A percentile compares a stretch with the other conserved stretches of the same genome.
These are phyloP conservation scores for Chamaea fasciata DNA, from an alignment of 2,113 vertebrate genomes.

Conservation along the genomic window DNA sequence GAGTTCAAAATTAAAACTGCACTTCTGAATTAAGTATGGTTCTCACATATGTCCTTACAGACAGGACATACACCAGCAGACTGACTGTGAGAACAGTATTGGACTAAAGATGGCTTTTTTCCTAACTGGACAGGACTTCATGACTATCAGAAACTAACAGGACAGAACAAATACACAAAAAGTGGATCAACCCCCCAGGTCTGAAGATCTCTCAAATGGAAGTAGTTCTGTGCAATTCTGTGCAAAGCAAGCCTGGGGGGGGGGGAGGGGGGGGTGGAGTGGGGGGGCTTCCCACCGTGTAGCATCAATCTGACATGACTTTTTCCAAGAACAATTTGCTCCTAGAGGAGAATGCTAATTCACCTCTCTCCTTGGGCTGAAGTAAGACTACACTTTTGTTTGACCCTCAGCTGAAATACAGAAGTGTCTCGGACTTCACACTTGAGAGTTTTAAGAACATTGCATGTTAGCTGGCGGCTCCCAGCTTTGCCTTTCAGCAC, in stretches of 20 bases:
- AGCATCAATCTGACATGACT: neutral
- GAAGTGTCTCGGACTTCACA: neutral
- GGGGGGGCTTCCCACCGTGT: neutral
- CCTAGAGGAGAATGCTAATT: neutral
- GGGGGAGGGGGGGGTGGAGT: accelerated
- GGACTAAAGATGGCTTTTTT: neutral
- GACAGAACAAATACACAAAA: neutral
- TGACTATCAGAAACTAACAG: neutral
- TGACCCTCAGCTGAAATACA: neutral
- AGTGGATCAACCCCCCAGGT: neutral
- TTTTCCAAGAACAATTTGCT: neutral
- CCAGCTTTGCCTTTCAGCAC: neutral
- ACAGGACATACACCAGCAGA: neutral
- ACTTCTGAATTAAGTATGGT: neutral
- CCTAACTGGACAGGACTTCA: neutral
- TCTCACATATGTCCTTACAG: neutral
- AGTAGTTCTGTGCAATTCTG: neutral
- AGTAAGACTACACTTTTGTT: neutral
- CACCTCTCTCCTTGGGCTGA: neutral
- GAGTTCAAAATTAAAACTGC: neutral
- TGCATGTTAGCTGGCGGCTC: neutral
- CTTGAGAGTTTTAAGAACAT: neutral
- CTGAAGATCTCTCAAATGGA: neutral
- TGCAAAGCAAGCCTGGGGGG: neutral
- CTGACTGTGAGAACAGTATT: neutral